Evolutionary conservation across 2,797 vertebrate genomes (phyloP).

Genomic region (Epinephelus coioides): DNA sequence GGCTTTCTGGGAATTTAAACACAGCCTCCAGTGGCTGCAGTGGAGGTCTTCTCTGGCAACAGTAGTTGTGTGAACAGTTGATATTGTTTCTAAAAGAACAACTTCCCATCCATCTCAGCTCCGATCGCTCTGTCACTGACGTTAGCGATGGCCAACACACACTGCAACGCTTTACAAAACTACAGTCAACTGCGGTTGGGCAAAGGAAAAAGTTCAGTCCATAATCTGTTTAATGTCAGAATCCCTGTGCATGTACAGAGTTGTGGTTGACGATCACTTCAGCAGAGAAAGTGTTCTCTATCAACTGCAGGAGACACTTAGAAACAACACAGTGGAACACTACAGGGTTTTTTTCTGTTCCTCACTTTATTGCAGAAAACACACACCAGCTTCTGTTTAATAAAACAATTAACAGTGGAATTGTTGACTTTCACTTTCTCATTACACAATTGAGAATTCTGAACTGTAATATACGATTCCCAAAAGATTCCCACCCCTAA

Average conservation of each 20-base stretch:
- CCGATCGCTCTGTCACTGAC: not conserved
- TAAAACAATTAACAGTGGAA: too few species aligned
- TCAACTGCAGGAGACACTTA: not conserved
- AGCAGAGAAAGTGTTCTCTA: too few species aligned
- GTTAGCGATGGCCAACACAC: not conserved
- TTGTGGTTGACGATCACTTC: too few species aligned
- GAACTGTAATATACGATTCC: too few species aligned
- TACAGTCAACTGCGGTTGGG: not conserved
- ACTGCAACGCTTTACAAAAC: not conserved
- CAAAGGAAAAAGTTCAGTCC: too few species aligned
- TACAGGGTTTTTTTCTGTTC: not conserved
- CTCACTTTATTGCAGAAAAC: not conserved
- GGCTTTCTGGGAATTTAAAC: slow-evolving; percentile 42
- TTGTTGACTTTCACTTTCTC: not conserved
- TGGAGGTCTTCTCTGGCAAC: slow-evolving; percentile 16
- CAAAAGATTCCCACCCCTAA: not conserved
- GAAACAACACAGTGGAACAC: not conserved
- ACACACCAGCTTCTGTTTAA: not conserved
- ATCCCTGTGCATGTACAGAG: not conserved
- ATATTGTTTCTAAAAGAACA: slow-evolving; percentile 13
- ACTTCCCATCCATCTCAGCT: slow-evolving; percentile 3
- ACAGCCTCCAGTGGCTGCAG: not conserved
- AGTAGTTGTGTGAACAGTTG: slow-evolving; percentile 4
- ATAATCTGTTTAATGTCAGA: not conserved
- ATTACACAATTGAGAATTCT: not conserved